Percentiles rank a stretch among this genome's conserved stretches.
Conservation (phyloP, 2,888 invertebrate species). For the Orchesellides sinensis region DNA sequence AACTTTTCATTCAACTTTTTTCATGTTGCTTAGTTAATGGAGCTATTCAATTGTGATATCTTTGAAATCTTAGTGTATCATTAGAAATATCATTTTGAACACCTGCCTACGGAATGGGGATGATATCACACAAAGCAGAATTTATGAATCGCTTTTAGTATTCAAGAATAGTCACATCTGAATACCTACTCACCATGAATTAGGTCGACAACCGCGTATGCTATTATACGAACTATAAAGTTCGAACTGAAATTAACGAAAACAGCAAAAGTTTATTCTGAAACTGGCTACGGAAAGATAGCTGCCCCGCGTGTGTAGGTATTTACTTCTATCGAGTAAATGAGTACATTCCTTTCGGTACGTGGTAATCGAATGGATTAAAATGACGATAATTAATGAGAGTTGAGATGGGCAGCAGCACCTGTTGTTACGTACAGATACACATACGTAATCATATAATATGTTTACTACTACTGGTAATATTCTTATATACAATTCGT, state of each 20-base stretch:
- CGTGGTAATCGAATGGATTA: slow-evolving; percentile 44
- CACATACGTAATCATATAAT: too few species aligned
- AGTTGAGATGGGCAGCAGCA: slow-evolving; percentile 28
- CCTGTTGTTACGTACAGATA: slow-evolving; percentile 54
- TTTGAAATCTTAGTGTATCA: slow-evolving; percentile 9
- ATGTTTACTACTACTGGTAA: neutral
- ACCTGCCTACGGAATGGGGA: slow-evolving; percentile 21
- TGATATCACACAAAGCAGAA: slow-evolving; percentile 43
- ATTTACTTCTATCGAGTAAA: neutral
- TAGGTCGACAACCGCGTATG: slow-evolving; percentile 55
- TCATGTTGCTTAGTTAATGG: slow-evolving; percentile 16
- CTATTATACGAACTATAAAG: neutral
- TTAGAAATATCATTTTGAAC: slow-evolving; percentile 24
- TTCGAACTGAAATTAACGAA: neutral
- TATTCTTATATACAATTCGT: neutral
- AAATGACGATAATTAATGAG: slow-evolving; percentile 55
- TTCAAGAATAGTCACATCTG: slow-evolving; percentile 12
- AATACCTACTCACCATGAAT: slow-evolving; percentile 41
- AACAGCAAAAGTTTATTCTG: too few species aligned
- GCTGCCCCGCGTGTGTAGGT: neutral
- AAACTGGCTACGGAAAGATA: too few species aligned
- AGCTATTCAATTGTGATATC: slow-evolving; percentile 2
- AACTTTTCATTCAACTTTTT: neutral
- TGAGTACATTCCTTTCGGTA: slow-evolving; percentile 24
- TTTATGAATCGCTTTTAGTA: slow-evolving; percentile 43